Base-by-base conservation (phyloP, 2,888 invertebrate genomes). In the Cataglyphis cursor region DNA sequence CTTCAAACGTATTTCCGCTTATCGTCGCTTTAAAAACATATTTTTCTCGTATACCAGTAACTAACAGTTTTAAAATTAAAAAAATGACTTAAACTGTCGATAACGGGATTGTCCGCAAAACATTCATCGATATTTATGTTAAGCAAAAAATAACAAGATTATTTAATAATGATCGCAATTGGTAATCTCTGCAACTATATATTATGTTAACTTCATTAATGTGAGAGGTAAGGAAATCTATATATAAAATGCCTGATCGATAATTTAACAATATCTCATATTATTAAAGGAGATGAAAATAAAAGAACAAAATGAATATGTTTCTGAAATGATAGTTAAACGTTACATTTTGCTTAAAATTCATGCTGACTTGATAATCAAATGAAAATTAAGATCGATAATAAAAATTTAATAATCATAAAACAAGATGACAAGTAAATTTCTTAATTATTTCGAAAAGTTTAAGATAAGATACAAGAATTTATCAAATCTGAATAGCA, bases 161-260 rank as follows among this genome's bases (percentile, higher is more conserved):
- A 51, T 51, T 51, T 51, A n/a, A 51, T 8, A 51, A 48, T 44
- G 5, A 44, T 48, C 5, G 6, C 35, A 18, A 51, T 8, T n/a
- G 8, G 1, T 51, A 51, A n/a, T 51, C 8, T 3, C n/a, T 51
- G 51, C n/a, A 51, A 51, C 48, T 51, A 51, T 44, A 44, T 48
- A 48, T 48, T 48, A 48, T 51, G n/a, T 51, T 51, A 59, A 72
- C 18, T 21, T 28, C n/a, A 73, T 73, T 73, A 59, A 73, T 41
- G 59, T 73, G 57, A 28, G 28, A 73, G 28, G 41, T 24, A 28
- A 70, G 6, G 48, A 41, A 28, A 61, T 61, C 28, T 73, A 73
- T 61, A 44, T 73, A 61, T 59, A 61, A 61, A 44, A 10, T n/a
- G 15, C 15, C 44, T 73, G 35, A 73, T 73, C 73, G 61, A 73